Evolutionary conservation across 2,113 vertebrate species (phyloP), one percentile per base, ranked within the genome.

Genomic region (Polypterus senegalus): DNA sequence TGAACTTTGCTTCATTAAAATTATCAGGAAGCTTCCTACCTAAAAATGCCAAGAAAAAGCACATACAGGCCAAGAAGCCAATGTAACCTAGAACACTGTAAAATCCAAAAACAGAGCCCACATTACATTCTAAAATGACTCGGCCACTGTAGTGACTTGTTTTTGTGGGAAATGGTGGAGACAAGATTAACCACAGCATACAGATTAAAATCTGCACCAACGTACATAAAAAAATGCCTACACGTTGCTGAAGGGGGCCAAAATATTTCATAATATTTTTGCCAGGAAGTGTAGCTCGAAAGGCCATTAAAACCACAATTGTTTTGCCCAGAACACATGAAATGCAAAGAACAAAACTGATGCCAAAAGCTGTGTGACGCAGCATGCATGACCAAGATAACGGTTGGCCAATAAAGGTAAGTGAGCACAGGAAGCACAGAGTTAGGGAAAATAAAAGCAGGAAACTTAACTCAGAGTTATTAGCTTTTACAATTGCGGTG

Each of bases 321-420:
- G 80, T 76, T 59, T 70, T 69, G 67, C 71, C 74, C 63, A 79
- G 71, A 56, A 79, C 67, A 55, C 71, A 79, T 53, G 74, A 73
- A 46, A 79, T 67, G 57, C 66, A 80, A 59, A 79, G 63, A n/a
- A 75, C 73, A 51, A 78, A 81, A 60, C 74, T 79, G 57, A 81
- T 67, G 48, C 77, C 74, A 63, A 77, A 76, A 48, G 77, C 46
- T 1, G 71, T 73, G 64, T 79, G 76, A 59, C 76, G 76, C 43
- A 79, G 58, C 68, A 66, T 67, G 65, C 73, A 78, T 46, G 74
- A 74, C 73, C 72, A 70, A 3, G 64, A 45, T 3, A 55, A 58
- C 4, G 74, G 72, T 8, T 60, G 69, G 7, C 69, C 72, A 59
- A 77, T 73, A 62, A 76, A 80, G 54, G 67, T 59, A 45, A 73